A percentile compares a stretch with the other conserved stretches of the same genome.
These are phyloP conservation scores for Tachina grossa DNA, from an alignment of 2,888 invertebrate species.

Conservation along the genomic window DNA sequence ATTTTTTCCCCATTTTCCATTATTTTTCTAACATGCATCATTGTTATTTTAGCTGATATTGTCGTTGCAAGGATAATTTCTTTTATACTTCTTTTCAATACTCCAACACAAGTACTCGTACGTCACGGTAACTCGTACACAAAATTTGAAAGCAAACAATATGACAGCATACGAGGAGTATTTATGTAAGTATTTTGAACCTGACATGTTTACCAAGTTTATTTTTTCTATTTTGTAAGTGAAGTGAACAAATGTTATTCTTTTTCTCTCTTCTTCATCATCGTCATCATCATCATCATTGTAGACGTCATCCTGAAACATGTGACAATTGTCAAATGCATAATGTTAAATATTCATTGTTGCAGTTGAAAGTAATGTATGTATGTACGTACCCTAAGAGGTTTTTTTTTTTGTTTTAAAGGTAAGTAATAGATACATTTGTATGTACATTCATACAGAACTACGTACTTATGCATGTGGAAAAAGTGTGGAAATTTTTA, in stretches of 20 bases:
- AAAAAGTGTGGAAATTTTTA: constrained; percentile 23
- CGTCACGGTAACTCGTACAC: neutral
- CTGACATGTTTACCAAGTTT: constrained; percentile 59
- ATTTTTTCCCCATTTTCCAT: neutral
- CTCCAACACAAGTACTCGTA: neutral
- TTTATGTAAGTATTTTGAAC: constrained; percentile 45
- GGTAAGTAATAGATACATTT: neutral
- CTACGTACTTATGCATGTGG: neutral
- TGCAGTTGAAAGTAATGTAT: constrained; percentile 3
- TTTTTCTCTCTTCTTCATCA: constrained; percentile 21
- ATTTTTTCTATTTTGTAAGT: constrained; percentile 13
- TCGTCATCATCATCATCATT: neutral
- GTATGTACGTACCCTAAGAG: constrained; percentile 11
- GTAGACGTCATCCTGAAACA: constrained; percentile 32
- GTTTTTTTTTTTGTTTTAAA: constrained; percentile 18
- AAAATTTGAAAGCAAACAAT: neutral
- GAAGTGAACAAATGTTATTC: constrained; percentile 44
- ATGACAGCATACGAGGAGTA: neutral
- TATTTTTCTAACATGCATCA: constrained; percentile 41
- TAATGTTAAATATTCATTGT: constrained; percentile 51
- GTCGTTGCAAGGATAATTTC: constrained; percentile 36
- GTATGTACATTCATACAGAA: neutral
- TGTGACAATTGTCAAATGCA: constrained; percentile 68
- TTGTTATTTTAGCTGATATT: constrained; percentile 30
- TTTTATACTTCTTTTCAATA: constrained; percentile 20